A percentile compares a stretch with the other conserved stretches of the same genome.
Conservation (phyloP, 1,140 invertebrate species). For the Rhopalosiphum maidis region DNA sequence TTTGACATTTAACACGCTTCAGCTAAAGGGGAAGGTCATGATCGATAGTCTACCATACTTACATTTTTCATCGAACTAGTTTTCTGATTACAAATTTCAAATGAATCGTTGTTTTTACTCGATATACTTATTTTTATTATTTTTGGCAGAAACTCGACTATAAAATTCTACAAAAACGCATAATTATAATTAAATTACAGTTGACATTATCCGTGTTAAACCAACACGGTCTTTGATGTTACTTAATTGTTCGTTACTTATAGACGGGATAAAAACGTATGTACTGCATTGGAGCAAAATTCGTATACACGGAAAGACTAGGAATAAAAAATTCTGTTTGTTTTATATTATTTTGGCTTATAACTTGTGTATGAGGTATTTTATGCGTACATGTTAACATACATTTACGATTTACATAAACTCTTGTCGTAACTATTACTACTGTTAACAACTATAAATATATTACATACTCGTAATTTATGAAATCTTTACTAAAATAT, state of each 20-base stretch:
- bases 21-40: background rate
- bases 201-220: background rate
- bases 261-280: background rate
- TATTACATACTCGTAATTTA: background rate
- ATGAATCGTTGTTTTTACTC: background rate
- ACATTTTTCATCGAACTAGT: background rate
- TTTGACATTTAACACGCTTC: background rate
- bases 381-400: background rate
- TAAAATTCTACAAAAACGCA: background rate
- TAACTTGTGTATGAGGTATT: background rate
- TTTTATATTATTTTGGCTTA: background rate
- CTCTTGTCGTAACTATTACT: background rate
- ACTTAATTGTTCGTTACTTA: background rate
- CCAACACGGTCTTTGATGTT: background rate
- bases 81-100: background rate
- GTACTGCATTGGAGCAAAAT: background rate
- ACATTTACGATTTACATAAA: background rate
- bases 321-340: background rate
- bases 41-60: background rate
- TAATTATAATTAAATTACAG: constrained; percentile 26
- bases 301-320: background rate
- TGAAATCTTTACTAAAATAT: background rate
- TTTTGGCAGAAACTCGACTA: background rate
- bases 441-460: background rate
- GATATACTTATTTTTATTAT: background rate